Percentiles rank a stretch among this genome's conserved stretches.
These are phyloP conservation scores for Phalangium opilio DNA, from an alignment of 2,888 invertebrate species.

Conservation along the genomic window DNA sequence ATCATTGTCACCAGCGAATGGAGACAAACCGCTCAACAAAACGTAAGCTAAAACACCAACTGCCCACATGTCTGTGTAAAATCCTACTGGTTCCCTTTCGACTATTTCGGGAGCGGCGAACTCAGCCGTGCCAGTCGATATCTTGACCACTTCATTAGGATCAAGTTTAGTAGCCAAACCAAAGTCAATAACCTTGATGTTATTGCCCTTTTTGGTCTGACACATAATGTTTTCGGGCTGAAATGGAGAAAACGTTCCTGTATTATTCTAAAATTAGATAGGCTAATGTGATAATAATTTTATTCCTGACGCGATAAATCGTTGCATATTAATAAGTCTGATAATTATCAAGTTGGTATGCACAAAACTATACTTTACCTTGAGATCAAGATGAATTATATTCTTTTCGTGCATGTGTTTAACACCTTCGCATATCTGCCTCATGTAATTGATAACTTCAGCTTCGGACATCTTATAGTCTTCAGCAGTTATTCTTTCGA, in stretches of 20 bases:
- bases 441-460: slow-evolving; percentile 97
- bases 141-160: slow-evolving; percentile 96
- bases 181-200: slow-evolving; percentile 97
- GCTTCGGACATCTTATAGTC: slow-evolving; percentile 98
- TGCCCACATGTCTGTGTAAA: slow-evolving; percentile 99
- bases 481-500: slow-evolving; percentile 96
- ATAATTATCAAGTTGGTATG: no score
- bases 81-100: slow-evolving; percentile 94
- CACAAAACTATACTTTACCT: no score
- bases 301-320: no score
- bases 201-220: slow-evolving; percentile 83
- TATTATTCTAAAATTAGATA: no score
- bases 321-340: no score
- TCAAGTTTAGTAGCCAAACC: slow-evolving; percentile 96
- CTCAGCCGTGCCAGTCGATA: slow-evolving; percentile 97
- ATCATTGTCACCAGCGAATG: slow-evolving; percentile 97
- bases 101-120: slow-evolving; percentile 99
- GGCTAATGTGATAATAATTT: no score
- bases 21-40: slow-evolving; percentile 93
- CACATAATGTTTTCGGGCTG: slow-evolving; percentile 99
- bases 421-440: slow-evolving; percentile 94
- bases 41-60: slow-evolving; percentile 97
- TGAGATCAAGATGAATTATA: slow-evolving; percentile 79
- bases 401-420: slow-evolving; percentile 99
- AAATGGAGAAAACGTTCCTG: no score